phyloP scores from a whole-genome alignment of 2,888 invertebrate species.

The Cosmia pyralina region DNA sequence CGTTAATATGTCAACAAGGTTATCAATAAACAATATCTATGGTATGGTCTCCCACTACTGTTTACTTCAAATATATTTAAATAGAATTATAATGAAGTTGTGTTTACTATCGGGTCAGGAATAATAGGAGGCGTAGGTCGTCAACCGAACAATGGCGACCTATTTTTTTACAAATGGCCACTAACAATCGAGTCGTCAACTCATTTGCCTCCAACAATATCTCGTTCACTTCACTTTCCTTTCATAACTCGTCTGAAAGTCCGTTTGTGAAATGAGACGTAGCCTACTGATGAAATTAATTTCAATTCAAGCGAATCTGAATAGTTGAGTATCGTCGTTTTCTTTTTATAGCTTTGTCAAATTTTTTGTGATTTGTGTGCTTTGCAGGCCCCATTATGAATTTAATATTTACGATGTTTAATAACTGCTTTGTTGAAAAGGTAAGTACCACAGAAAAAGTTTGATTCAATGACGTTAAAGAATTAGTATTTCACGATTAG shows the following conservation, averaged over 20 bases:
- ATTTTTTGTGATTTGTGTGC: conserved; percentile 38
- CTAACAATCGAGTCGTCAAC: conserved; percentile 80
- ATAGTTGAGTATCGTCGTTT: conserved; percentile 51
- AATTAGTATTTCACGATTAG: conserved; percentile 21
- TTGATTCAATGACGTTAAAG: conserved; percentile 6
- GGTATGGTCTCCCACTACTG: conserved; percentile 71
- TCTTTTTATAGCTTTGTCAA: conserved; percentile 51
- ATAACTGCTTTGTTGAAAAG: conserved; percentile 12
- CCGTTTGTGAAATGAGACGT: conserved; percentile 69
- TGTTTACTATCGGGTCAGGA: conserved; percentile 63
- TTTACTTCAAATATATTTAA: conserved; percentile 72
- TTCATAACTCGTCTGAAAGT: conserved; percentile 68
- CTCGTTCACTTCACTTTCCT: conserved; percentile 76
- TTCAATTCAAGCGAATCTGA: conserved; percentile 66
- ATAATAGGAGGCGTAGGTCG: conserved; percentile 76
- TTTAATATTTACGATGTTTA: conserved; percentile 32
- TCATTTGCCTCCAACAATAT: conserved; percentile 81
- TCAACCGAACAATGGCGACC: conserved; percentile 80
- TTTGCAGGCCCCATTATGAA: conserved; percentile 11
- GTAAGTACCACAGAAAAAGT: background rate
- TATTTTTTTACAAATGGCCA: conserved; percentile 81
- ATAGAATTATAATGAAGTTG: conserved; percentile 63
- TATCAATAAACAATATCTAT: conserved; percentile 82
- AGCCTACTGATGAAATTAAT: conserved; percentile 65
- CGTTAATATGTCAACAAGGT: conserved; percentile 87